Conservation (phyloP, 2,113 vertebrate species). For the Strix uralensis region DNA sequence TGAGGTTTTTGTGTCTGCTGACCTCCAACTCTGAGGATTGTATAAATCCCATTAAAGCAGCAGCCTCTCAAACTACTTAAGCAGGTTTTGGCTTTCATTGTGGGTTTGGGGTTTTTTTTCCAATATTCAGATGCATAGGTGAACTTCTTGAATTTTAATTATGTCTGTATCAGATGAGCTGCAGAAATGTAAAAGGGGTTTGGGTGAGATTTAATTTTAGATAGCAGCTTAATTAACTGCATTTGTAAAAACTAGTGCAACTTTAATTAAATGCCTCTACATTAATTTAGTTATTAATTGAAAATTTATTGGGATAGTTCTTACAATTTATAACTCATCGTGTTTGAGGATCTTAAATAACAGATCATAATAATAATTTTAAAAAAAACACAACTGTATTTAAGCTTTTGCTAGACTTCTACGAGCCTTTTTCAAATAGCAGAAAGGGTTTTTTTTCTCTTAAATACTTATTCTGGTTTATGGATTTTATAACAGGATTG, state of each 20-base stretch:
- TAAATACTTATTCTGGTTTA: neutral
- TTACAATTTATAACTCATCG: slow-evolving; percentile 67
- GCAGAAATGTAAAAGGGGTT: slow-evolving; percentile 70
- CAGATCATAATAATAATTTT: neutral
- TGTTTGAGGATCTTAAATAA: slow-evolving; percentile 58
- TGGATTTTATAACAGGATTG: neutral
- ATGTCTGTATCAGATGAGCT: slow-evolving; percentile 73
- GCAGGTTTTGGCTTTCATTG: neutral
- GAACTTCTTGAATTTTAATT: slow-evolving; percentile 75
- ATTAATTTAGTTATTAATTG: slow-evolving; percentile 79
- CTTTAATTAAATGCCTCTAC: slow-evolving; percentile 80
- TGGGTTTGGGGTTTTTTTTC: neutral
- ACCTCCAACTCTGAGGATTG: neutral
- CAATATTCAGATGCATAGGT: slow-evolving; percentile 63
- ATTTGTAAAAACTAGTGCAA: slow-evolving; percentile 74
- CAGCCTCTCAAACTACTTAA: slow-evolving; percentile 31
- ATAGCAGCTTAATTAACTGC: slow-evolving; percentile 77
- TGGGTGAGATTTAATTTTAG: slow-evolving; percentile 81
- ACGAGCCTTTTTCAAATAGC: neutral
- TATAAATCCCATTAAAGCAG: slow-evolving; percentile 59
- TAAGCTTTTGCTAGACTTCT: slow-evolving; percentile 37
- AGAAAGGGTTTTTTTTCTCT: neutral
- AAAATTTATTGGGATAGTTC: slow-evolving; percentile 68
- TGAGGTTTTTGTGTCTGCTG: neutral
- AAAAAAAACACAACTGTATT: neutral